Conservation (phyloP, 1,140 invertebrate species). For the Teleopsis dalmanni region DNA sequence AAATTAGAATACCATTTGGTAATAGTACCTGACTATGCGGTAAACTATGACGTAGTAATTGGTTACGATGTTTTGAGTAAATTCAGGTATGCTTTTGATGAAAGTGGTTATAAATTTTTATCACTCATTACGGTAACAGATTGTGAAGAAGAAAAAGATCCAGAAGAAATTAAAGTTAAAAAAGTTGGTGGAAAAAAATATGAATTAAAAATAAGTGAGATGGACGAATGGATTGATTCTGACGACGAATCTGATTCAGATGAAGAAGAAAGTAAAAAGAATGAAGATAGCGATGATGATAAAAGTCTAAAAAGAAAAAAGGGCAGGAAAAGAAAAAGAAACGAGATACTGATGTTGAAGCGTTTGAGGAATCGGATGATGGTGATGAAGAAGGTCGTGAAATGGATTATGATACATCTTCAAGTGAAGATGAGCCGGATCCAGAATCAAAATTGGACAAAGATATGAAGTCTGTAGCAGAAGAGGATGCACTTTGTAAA, state of each 20-base stretch:
- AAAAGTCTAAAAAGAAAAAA: conserved; percentile 53
- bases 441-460: conserved; percentile 65
- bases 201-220: conserved; percentile 82
- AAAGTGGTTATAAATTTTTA: too few species aligned
- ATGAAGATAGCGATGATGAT: conserved; percentile 59
- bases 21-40: too few species aligned
- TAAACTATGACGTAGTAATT: too few species aligned
- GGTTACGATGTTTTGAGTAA: too few species aligned
- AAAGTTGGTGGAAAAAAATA: conserved; percentile 47
- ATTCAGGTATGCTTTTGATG: too few species aligned
- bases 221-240: conserved; percentile 89
- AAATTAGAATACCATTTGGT: too few species aligned
- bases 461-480: conserved; percentile 73
- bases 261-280: conserved; percentile 55
- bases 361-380: conserved; percentile 92
- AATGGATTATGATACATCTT: conserved; percentile 79
- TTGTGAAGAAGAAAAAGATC: conserved; percentile 67
- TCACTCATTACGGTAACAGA: too few species aligned
- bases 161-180: conserved; percentile 47
- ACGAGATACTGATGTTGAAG: conserved; percentile 73
- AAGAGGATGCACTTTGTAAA: conserved; percentile 80
- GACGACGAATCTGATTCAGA: conserved; percentile 63
- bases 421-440: conserved; percentile 67
- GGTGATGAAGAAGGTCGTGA: conserved; percentile 92
- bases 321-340: conserved; percentile 65